Evolutionary conservation across 2,113 vertebrate genomes (phyloP), one percentile per base, ranked within the genome.

Genomic region (Formicarius rufipectus): DNA sequence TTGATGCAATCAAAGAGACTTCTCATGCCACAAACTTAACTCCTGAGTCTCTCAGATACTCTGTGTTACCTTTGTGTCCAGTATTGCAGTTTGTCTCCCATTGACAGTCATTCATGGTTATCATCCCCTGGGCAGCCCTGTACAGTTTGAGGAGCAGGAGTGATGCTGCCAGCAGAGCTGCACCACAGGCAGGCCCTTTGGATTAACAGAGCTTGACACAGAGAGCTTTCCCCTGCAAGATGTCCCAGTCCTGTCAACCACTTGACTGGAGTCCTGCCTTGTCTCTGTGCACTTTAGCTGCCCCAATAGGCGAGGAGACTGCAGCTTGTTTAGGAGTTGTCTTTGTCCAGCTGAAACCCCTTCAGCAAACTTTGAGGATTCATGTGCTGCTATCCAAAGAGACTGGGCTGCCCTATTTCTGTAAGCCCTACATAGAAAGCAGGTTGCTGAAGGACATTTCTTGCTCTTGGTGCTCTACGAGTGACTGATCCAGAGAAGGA

Each of bases 401-500:
- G 21, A 1, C 35, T 1, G 1, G 19, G 52, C 39, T 87, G 84
- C 73, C 86, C 93, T 79, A 19, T 71, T 96, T 92, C 80, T 64
- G 13, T 21, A 44, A 92, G 55, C 45, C 55, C 55, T 68, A 39
- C 16, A 62, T 30, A 72, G 71, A 90, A 96, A 96, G 27, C 4
- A 2, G 47, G 30, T n/a, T 87, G 68, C 86, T 81, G 69, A 71
- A 90, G 73, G 60, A 52, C 3, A 1, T 7, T 47, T 69, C 82
- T 89, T 87, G 10, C 39, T 90, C 68, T 76, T 0, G 0, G 33
- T 40, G 22, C 24, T 71, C 68, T 75, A 6, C 0, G 30, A 0
- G 6, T 79, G 83, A 64, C 73, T 90, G 80, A 95, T 95, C 56
- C 56, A 40, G 56, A 93, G 91, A 84, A 87, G 82, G 52, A 25